These are phyloP conservation scores for Netelia inedita DNA, from an alignment of 2,888 invertebrate genomes.

Conservation along the genomic window DNA sequence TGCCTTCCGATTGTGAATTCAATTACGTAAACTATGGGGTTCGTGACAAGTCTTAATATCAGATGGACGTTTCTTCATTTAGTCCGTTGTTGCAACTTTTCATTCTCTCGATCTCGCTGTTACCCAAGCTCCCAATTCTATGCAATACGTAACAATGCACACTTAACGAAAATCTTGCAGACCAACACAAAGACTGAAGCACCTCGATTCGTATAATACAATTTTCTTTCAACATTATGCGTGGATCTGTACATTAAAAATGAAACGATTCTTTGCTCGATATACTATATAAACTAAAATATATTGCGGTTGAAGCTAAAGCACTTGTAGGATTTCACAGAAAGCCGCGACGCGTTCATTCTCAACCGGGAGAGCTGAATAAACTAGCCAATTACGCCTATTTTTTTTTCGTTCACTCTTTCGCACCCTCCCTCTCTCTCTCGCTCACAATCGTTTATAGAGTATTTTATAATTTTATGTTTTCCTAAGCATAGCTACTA, in stretches of 20 bases:
- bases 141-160: constrained; percentile 31
- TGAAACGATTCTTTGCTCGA: constrained; percentile 23
- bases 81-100: constrained; percentile 31
- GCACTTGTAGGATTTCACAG: constrained; percentile 50
- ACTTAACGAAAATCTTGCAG: constrained; percentile 25
- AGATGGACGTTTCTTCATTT: constrained; percentile 23
- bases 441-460: constrained; percentile 17
- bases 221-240: constrained; percentile 55
- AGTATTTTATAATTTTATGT: constrained; percentile 33
- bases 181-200: constrained; percentile 64
- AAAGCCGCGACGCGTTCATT: constrained; percentile 47
- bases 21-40: constrained; percentile 13
- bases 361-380: constrained; percentile 33
- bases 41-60: constrained; percentile 18
- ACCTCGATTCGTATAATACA: constrained; percentile 72
- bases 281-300: constrained; percentile 34
- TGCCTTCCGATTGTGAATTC: background rate
- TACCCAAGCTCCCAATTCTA: constrained; percentile 9
- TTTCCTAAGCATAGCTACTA: constrained; percentile 32
- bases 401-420: constrained; percentile 34
- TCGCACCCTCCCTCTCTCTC: background rate
- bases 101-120: constrained; percentile 24
- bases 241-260: constrained; percentile 58
- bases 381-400: constrained; percentile 48
- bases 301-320: constrained; percentile 60